Evolutionary conservation across 1,140 invertebrate species (phyloP), one percentile per base, ranked within the genome.

Genomic region (Sitophilus oryzae): DNA sequence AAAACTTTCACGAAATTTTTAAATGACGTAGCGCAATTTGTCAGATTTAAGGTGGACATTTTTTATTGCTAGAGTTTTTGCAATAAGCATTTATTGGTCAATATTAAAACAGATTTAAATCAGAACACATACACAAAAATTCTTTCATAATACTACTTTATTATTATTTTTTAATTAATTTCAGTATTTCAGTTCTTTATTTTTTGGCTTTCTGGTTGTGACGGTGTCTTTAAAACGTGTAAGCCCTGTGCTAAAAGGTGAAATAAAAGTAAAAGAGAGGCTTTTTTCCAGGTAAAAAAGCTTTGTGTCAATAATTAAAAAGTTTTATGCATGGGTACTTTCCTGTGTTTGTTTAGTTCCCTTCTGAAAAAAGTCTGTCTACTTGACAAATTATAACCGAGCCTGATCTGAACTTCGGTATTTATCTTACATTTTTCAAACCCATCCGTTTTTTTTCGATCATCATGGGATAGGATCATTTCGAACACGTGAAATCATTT

Each of bases 21-120:
- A 42, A 42, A 42, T 19, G 11, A 42, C 21, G 19, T 42, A 42
- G 3, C 15, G 40, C 18, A 42, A 42, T 42, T 42, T 42, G 40
- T 42, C 40, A 20, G 4, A 19, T 42, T 42, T 42, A 42, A 42
- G 40, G 40, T 42, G 40, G 40, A 42, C 40, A 42, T 15, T 42
- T 42, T 42, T 42, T 42, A 42, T 42, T 19, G 40, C 40, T 18
- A 9, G 15, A 42, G 15, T 42, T 42, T 42, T 42, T 42, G 40
- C 40, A 42, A 18, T 21, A 42, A 42, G 18, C 18, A 19, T 19
- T 18, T 21, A 19, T 42, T 42, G 21, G 19, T 15, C 40, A 42
- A 42, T 21, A 42, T n/a, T 21, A 19, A 42, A 42, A 42, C 19
- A 42, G 40, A 18, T 42, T 42, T 20, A 42, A 42, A 42, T 2